Percentiles rank a stretch among this genome's conserved stretches.
These are phyloP conservation scores for Halcyon malimbica DNA, from an alignment of 2,113 vertebrate genomes.

Conservation along the genomic window DNA sequence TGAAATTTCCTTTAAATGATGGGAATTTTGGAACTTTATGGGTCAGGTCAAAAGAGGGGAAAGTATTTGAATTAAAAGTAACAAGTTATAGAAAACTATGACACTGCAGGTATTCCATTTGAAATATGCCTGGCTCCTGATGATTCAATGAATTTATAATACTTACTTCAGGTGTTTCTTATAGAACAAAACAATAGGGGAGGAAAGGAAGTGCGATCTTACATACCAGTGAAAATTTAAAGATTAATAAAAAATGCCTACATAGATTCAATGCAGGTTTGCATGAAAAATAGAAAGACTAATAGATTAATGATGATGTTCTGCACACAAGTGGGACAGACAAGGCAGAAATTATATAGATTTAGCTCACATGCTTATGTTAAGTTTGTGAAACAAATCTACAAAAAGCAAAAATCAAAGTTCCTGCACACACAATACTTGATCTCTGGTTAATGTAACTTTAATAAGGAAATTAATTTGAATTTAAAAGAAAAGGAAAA, in stretches of 20 bases:
- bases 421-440: neutral
- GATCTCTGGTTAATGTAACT: neutral
- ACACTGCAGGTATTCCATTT: neutral
- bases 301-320: neutral
- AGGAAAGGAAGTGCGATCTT: neutral
- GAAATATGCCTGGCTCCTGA: slow-evolving; percentile 7
- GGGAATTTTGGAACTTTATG: neutral
- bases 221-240: neutral
- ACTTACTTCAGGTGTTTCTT: slow-evolving; percentile 33
- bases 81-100: slow-evolving; percentile 30
- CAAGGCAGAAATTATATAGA: neutral
- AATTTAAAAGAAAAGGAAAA: neutral
- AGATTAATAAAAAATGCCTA: neutral
- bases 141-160: slow-evolving; percentile 62
- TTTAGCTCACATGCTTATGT: neutral
- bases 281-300: neutral
- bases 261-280: neutral
- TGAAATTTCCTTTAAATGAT: neutral
- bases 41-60: neutral
- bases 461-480: neutral
- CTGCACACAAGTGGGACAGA: neutral
- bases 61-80: slow-evolving; percentile 34
- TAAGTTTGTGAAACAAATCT: neutral
- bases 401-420: neutral
- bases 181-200: slow-evolving; percentile 8